phyloP scores from a whole-genome alignment of 2,888 invertebrate species.

The Hemicrepidius hirtus region DNA sequence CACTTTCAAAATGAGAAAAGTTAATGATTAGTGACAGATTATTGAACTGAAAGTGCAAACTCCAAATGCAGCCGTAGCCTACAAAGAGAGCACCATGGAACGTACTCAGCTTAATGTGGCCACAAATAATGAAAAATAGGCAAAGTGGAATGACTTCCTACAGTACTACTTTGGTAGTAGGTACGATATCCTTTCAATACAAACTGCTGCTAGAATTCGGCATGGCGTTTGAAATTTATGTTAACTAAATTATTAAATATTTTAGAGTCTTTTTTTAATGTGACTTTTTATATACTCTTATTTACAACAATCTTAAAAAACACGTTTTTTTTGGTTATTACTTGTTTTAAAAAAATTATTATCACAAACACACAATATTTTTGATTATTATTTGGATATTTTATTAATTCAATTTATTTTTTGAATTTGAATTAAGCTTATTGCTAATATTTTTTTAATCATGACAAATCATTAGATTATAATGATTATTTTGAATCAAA shows the following conservation, averaged over 20 bases:
- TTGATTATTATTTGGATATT: background rate
- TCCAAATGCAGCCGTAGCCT: background rate
- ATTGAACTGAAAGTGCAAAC: constrained; percentile 36
- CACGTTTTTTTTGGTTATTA: constrained; percentile 10
- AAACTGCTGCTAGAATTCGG: constrained; percentile 7
- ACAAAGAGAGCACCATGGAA: constrained; percentile 65
- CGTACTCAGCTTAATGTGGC: constrained; percentile 68
- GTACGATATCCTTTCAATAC: constrained; percentile 5
- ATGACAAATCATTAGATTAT: background rate
- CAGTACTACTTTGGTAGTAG: background rate
- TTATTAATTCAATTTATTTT: constrained; percentile 3
- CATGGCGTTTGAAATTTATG: constrained; percentile 3
- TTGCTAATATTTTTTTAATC: too few relatives aligned
- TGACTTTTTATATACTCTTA: constrained; percentile 1
- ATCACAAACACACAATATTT: constrained; percentile 11
- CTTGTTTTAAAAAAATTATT: constrained; percentile 5
- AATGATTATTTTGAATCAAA: background rate
- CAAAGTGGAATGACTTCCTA: constrained; percentile 16
- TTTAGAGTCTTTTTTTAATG: constrained; percentile 5
- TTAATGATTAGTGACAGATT: background rate
- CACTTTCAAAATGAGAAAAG: background rate
- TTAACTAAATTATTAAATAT: background rate
- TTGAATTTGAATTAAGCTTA: too few relatives aligned
- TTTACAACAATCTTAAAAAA: constrained; percentile 1
- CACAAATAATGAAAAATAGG: constrained; percentile 21